Base-by-base conservation (phyloP, 1,140 invertebrate genomes). In the Mamestra configurata region DNA sequence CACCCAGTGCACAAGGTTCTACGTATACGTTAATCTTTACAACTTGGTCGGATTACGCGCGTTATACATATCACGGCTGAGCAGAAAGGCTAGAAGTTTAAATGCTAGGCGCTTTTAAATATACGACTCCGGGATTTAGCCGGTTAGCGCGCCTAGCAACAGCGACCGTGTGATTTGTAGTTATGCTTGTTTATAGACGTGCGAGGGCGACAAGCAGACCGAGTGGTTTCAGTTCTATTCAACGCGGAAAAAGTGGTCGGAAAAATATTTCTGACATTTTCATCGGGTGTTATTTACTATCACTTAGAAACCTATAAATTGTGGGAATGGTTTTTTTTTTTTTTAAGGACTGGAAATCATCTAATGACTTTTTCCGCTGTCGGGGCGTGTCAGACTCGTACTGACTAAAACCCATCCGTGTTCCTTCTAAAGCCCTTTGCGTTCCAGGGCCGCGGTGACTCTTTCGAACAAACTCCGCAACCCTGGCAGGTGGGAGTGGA, bases 181-280 rank as follows among this genome's bases (percentile, higher is more conserved):
- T 22, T 66, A 71, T 53, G 64, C 64, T 68, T 71, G 49, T 59
- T 81, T 82, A 86, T 80, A 84, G 82, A 76, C 66, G 40, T 79
- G 80, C 71, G 80, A 82, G 81, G 82, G 84, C 85, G 87, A 87
- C 87, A 86, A 73, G 82, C 83, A 75, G 84, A 75, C 82, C 84
- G 80, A 81, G 86, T 82, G 81, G 37, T 49, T 73, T 55, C 49
- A 57, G 53, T 55, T 73, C 59, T 73, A 55, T 73, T 73, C 20
- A 43, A 37, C n/a, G 71, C 35, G 20, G 61, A 46, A 71, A 51
- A 73, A 57, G n/a, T 73, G 53, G 13, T 18, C 53, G 70, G 79
- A 81, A 80, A 78, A 79, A 75, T 70, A 68, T 80, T 78, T 61
- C 49, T 80, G 43, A 75, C 61, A 68, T 77, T 77, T 49, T 64